Percentiles rank a stretch among this genome's conserved stretches.
phyloP scores from a whole-genome alignment of 2,888 invertebrate species.

The Notocelia uddmanniana region DNA sequence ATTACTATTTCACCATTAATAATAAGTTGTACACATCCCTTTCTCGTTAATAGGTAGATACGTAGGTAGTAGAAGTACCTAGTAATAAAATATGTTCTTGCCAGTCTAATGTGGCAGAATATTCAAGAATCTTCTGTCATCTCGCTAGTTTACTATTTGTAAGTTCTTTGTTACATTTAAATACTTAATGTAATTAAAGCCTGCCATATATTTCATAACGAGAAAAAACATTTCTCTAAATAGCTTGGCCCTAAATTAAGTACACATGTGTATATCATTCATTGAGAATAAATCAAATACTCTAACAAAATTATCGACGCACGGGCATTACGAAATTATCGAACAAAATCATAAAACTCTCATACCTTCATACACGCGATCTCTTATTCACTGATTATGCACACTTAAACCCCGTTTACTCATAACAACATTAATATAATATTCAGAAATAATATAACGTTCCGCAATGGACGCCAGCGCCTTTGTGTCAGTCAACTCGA shows the following conservation, averaged over 20 bases:
- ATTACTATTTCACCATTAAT: too few relatives aligned
- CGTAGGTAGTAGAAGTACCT: too few relatives aligned
- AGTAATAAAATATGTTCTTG: neutral
- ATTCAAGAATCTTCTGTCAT: neutral
- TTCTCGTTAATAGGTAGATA: too few relatives aligned
- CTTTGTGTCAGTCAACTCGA: neutral
- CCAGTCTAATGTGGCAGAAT: neutral
- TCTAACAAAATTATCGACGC: neutral
- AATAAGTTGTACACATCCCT: too few relatives aligned
- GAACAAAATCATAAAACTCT: conserved; percentile 20
- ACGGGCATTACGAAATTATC: neutral
- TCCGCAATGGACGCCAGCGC: conserved; percentile 41
- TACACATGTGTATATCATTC: too few relatives aligned
- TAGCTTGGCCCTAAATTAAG: too few relatives aligned
- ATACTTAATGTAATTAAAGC: neutral
- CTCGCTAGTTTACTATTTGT: neutral
- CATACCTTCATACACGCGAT: conserved; percentile 42
- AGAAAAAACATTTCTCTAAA: too few relatives aligned
- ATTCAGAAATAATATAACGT: neutral
- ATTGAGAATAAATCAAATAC: neutral
- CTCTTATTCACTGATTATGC: conserved; percentile 28
- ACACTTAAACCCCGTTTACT: conserved; percentile 17
- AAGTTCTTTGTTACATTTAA: neutral
- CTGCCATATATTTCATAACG: too few relatives aligned
- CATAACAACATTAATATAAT: neutral